Evolutionary conservation across 2,797 vertebrate genomes (phyloP), one percentile per base, ranked within the genome.

Genomic region (Chelon labrosus): DNA sequence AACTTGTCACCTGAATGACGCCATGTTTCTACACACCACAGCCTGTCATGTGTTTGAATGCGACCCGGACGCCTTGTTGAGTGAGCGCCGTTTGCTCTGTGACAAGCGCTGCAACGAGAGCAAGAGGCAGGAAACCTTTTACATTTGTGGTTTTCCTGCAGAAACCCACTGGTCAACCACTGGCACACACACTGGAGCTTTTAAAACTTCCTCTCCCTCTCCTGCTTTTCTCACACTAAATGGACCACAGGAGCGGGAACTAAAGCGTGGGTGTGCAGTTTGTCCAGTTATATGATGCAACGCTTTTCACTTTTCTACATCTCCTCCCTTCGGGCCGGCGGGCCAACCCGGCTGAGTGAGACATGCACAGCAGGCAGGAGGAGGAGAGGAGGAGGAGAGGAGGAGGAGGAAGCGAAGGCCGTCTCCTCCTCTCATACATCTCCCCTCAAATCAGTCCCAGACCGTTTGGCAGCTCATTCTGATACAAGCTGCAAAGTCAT

Each of bases 341-440:
- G 53, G 53, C 85, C 88, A 90, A 84, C 83, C 22, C 85, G 82
- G 85, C 83, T 79, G 86, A 88, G 79, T 60, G 73, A 70, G 81
- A 88, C 31, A 31, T 63, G 79, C 87, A 58, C 86, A 73, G 79
- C 82, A 57, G 75, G 79, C 77, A 77, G 72, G 82, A 78, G 35
- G 51, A 38, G 50, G 49, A 56, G 49, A 39, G 59, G 53, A 51
- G 38, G 50, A 39, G 59, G 53, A 51, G 38, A 57, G 51, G 65
- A 50, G 20, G 55, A 46, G 42, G 70, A 55, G 41, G 65, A 56
- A 53, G 41, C 53, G 47, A 60, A 51, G 6, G 50, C 17, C 38
- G 70, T 85, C 88, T 89, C 92, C 88, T 89, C 92, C 89, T 89
- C 89, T 84, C 82, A 87, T 89, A 87, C 90, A 89, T 88, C 77